Evolutionary conservation across 1,140 invertebrate species (phyloP).

Genomic region (Cotesia typhae): DNA sequence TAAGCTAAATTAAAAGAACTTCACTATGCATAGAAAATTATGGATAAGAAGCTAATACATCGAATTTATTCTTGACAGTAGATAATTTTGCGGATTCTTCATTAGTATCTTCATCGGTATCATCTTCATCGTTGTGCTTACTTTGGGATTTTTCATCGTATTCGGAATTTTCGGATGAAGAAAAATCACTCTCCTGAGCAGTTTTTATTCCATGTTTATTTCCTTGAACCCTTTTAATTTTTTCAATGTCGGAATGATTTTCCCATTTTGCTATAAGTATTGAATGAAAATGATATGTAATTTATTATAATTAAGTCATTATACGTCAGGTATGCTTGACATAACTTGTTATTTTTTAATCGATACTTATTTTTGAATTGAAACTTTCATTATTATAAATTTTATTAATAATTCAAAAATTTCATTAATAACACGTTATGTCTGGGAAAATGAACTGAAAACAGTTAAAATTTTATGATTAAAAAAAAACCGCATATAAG

Average conservation of each 20-base stretch:
- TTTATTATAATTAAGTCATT: conserved; percentile 14
- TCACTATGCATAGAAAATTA: neutral
- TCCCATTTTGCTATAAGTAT: conserved; percentile 66
- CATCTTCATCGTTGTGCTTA: neutral
- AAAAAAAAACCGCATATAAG: too few relatives aligned
- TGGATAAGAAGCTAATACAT: conserved; percentile 45
- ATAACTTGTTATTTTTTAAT: too few relatives aligned
- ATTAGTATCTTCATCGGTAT: conserved; percentile 35
- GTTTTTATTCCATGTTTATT: conserved; percentile 52
- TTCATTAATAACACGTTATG: too few relatives aligned
- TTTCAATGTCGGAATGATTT: conserved; percentile 68
- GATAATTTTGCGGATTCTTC: conserved; percentile 42
- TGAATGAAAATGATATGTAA: conserved; percentile 32
- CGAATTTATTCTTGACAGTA: conserved; percentile 58
- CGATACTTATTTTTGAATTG: too few relatives aligned
- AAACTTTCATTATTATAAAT: too few relatives aligned
- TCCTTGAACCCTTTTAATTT: conserved; percentile 73
- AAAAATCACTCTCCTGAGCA: conserved; percentile 33
- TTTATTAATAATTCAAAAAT: too few relatives aligned
- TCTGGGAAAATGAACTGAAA: too few relatives aligned
- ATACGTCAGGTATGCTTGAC: too few relatives aligned
- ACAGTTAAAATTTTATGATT: too few relatives aligned
- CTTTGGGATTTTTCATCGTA: conserved; percentile 5
- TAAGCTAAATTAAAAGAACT: too few relatives aligned
- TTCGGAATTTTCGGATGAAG: conserved; percentile 38